Evolutionary conservation across 2,888 invertebrate genomes (phyloP).

Genomic region (Helleia helle): DNA sequence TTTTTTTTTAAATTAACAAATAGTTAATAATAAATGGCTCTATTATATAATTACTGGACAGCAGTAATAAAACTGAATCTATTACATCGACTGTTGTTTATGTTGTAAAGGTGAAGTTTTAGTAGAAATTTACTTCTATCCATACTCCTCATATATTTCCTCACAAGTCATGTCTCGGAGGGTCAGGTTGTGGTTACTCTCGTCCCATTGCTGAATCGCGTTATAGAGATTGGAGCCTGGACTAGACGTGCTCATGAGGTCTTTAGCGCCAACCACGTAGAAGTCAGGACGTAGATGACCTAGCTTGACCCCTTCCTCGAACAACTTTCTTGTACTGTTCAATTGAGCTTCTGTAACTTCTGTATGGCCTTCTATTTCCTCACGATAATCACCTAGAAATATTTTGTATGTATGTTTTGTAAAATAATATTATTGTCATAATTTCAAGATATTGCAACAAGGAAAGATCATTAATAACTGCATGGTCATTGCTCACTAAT

Average conservation of each 20-base stretch:
- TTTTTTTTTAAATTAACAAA: no score
- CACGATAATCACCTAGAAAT: slow-evolving; percentile 46
- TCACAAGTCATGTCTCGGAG: slow-evolving; percentile 1
- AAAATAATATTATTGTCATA: no score
- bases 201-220: slow-evolving; percentile 29
- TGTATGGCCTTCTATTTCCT: slow-evolving; percentile 25
- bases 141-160: slow-evolving; percentile 6
- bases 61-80: no score
- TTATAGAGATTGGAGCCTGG: slow-evolving; percentile 41
- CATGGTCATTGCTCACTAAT: no score
- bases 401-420: no score
- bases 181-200: not conserved
- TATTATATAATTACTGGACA: no score
- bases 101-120: no score
- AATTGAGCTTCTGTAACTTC: slow-evolving; percentile 33
- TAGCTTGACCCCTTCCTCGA: slow-evolving; percentile 31
- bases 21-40: no score
- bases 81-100: no score
- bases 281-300: slow-evolving; percentile 36
- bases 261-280: slow-evolving; percentile 36
- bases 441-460: no score
- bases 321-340: slow-evolving; percentile 29
- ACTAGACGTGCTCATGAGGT: slow-evolving; percentile 30
- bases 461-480: no score
- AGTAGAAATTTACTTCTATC: no score